phyloP scores from a whole-genome alignment of 1,140 invertebrate genomes.

The Diuraphis noxia region DNA sequence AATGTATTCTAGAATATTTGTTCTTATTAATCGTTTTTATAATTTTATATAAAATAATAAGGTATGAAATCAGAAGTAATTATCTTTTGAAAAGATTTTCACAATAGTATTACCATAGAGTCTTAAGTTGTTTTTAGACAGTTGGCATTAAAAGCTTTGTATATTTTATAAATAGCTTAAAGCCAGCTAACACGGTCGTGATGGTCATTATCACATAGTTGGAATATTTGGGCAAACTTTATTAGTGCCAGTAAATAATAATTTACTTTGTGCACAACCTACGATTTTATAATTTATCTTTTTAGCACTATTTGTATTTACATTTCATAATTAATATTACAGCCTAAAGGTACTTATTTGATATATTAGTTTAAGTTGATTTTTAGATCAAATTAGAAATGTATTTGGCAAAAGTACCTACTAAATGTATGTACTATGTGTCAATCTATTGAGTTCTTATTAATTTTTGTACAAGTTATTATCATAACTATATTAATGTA shows the following conservation, averaged over 20 bases:
- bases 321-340: conserved; percentile 9
- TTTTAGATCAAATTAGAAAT: not conserved
- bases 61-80: not conserved
- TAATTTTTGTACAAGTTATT: not conserved
- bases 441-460: not conserved
- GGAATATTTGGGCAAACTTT: conserved; percentile 18
- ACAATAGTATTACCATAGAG: conserved; percentile 13
- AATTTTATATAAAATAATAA: not conserved
- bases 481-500: not conserved
- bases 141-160: conserved; percentile 53
- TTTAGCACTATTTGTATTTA: not conserved
- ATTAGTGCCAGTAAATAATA: conserved; percentile 43
- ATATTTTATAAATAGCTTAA: conserved; percentile 48
- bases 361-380: not conserved
- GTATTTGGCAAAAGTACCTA: not conserved
- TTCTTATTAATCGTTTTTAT: not conserved
- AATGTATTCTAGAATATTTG: not conserved
- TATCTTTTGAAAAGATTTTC: conserved; percentile 33
- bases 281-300: conserved; percentile 1
- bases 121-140: conserved; percentile 49
- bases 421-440: not conserved
- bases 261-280: conserved; percentile 38
- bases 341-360: not conserved
- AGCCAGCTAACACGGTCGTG: conserved; percentile 38
- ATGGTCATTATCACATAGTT: conserved; percentile 51